Evolutionary conservation across 1,140 invertebrate species (phyloP).

Genomic region (Hyles vespertilio): DNA sequence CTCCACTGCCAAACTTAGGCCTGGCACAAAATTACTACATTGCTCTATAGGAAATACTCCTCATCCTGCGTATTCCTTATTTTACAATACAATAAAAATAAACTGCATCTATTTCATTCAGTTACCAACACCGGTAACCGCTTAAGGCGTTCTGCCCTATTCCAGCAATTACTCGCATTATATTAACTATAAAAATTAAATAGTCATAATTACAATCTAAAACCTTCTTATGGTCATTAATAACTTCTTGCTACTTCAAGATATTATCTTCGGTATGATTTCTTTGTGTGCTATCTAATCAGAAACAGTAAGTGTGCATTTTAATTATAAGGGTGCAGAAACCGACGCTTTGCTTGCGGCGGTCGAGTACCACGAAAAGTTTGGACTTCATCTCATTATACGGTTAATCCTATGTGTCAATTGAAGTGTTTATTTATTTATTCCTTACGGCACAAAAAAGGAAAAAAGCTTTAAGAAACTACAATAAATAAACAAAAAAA

Average conservation of each 20-base stretch:
- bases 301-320: slow-evolving; percentile 42
- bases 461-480: too few species aligned
- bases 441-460: too few species aligned
- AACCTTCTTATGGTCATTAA: slow-evolving; percentile 31
- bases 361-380: slow-evolving; percentile 16
- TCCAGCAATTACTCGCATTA: too few species aligned
- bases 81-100: too few species aligned
- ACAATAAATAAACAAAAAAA: too few species aligned
- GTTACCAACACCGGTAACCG: too few species aligned
- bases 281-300: slow-evolving; percentile 51
- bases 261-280: slow-evolving; percentile 57
- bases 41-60: background rate
- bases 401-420: too few species aligned
- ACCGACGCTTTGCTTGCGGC: slow-evolving; percentile 35
- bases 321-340: slow-evolving; percentile 66
- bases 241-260: slow-evolving; percentile 43
- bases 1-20: background rate
- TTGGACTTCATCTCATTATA: slow-evolving; percentile 18
- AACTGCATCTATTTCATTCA: too few species aligned
- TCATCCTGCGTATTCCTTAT: background rate
- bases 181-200: too few species aligned
- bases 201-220: background rate
- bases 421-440: too few species aligned
- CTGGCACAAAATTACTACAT: background rate
- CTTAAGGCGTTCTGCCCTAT: too few species aligned